Base-by-base conservation (phyloP, 2,113 vertebrate species). In the Lepidothrix coronata region DNA sequence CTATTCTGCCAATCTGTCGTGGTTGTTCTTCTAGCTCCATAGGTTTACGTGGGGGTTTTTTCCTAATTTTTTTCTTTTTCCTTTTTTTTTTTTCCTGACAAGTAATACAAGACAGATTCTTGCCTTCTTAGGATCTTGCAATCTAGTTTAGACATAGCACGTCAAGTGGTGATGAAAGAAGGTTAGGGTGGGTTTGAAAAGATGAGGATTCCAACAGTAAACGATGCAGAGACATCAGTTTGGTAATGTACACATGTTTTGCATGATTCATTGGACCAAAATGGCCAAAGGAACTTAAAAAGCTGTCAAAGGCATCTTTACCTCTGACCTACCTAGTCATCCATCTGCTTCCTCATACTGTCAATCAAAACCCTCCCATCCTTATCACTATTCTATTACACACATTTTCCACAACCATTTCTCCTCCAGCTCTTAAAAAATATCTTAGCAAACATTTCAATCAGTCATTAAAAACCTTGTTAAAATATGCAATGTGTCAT, bases 401-500 rank as follows among this genome's bases (percentile, higher is more conserved):
- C 96, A 93, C 95, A 91, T 95, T 96, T 93, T 93, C 96, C 92
- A 89, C 94, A 94, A 96, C 65, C 83, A 65, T 91, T 93, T 97
- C 91, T 96, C 86, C 96, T 96, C 94, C 92, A 95, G 91, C 95
- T 95, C 91, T 73, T 95, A 94, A 94, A 96, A 97, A 97, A 95
- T 94, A 94, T 92, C 96, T 93, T 85, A 96, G 93, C 95, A 96
- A 97, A 96, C 95, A 96, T 96, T 96, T 96, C 96, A 96, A 95
- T 96, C 96, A 96, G 96, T 96, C 95, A 97, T 96, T 96, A 97
- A 96, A 96, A 97, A 95, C 96, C 92, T 95, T 96, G 96, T 96
- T 97, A 96, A 97, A 96, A 96, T 96, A 96, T 96, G 96, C 96
- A 96, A 96, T 96, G 96, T 96, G 96, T 97, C 96, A 97, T 96